Evolutionary conservation across 2,888 invertebrate genomes (phyloP).

Genomic region (Apamea crenata): DNA sequence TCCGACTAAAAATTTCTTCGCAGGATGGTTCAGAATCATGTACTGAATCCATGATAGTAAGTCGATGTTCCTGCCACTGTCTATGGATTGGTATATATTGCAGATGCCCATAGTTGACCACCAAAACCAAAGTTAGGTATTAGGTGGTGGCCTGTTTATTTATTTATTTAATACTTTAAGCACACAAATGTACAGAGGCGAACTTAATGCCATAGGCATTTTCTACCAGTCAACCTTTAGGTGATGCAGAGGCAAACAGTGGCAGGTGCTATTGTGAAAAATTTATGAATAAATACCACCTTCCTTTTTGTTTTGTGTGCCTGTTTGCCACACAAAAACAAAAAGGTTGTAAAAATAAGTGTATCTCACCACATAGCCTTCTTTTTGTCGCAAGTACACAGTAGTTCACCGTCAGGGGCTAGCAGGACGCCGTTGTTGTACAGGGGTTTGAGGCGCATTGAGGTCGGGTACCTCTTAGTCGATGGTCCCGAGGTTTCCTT

Average conservation of each 20-base stretch:
- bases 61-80: too few relatives aligned
- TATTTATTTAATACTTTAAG: too few relatives aligned
- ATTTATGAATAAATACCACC: too few relatives aligned
- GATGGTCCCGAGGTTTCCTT: conserved; percentile 47
- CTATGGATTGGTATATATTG: not conserved
- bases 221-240: too few relatives aligned
- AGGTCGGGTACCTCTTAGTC: conserved; percentile 74
- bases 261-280: too few relatives aligned
- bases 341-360: not conserved
- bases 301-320: too few relatives aligned
- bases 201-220: too few relatives aligned
- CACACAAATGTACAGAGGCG: too few relatives aligned
- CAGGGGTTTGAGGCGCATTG: conserved; percentile 91
- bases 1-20: not conserved
- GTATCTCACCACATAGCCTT: conserved; percentile 93
- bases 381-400: conserved; percentile 94
- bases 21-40: not conserved
- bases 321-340: not conserved
- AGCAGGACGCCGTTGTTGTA: conserved; percentile 95
- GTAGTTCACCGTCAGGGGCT: conserved; percentile 94
- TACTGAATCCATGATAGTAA: not conserved
- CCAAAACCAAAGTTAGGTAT: not conserved
- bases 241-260: too few relatives aligned
- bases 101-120: not conserved
- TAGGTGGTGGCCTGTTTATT: not conserved